Percentiles rank a stretch among this genome's conserved stretches.
Conservation (phyloP, 2,888 invertebrate species). For the Herminia tarsipennalis region DNA sequence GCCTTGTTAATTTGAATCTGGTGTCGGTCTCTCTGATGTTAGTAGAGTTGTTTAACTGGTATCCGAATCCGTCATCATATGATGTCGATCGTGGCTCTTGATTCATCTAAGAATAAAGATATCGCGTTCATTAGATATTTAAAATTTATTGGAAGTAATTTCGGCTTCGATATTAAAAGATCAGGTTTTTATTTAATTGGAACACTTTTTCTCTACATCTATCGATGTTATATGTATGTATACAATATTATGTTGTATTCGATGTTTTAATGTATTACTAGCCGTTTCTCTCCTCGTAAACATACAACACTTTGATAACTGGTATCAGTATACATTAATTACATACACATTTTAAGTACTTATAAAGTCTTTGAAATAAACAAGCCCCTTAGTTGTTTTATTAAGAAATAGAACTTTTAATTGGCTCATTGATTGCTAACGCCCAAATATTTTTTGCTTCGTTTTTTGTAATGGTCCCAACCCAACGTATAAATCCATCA, state of each 20-base stretch:
- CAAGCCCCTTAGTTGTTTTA: neutral
- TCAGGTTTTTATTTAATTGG: constrained; percentile 62
- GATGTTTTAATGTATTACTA: constrained; percentile 24
- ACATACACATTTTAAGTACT: neutral
- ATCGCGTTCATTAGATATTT: constrained; percentile 71
- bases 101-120: constrained; percentile 67
- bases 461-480: constrained; percentile 17
- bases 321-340: constrained; percentile 1
- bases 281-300: constrained; percentile 19
- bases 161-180: constrained; percentile 45
- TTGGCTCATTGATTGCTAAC: constrained; percentile 7
- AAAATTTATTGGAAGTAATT: constrained; percentile 68
- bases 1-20: constrained; percentile 79
- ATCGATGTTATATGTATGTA: constrained; percentile 16
- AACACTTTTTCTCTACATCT: constrained; percentile 46
- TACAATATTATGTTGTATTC: constrained; percentile 9
- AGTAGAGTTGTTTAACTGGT: constrained; percentile 69
- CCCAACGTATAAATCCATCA: constrained; percentile 28
- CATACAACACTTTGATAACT: constrained; percentile 6
- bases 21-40: constrained; percentile 73
- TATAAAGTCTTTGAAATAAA: no score
- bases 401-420: no score
- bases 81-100: constrained; percentile 58
- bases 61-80: constrained; percentile 68
- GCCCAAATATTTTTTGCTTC: constrained; percentile 8